A percentile compares a stretch with the other conserved stretches of the same genome.
Conservation (phyloP, 2,113 vertebrate species). For the Numida meleagris region DNA sequence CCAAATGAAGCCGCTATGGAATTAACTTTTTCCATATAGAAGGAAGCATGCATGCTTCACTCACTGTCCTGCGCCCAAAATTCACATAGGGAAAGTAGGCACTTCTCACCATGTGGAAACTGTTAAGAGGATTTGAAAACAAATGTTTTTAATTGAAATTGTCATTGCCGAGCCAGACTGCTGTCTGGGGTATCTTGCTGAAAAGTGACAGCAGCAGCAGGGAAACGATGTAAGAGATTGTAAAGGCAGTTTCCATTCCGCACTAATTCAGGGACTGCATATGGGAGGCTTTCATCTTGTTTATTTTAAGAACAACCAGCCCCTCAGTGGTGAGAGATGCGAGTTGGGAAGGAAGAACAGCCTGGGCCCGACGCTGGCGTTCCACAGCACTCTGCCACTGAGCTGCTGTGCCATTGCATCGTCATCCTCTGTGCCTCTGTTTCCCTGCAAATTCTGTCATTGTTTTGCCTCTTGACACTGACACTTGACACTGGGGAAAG, state of each 20-base stretch:
- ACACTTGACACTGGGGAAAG: not conserved
- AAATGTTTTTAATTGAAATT: conserved; percentile 73
- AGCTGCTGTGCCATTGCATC: fast-evolving
- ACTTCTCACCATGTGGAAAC: conserved; percentile 50
- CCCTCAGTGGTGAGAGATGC: not conserved
- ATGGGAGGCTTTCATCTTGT: not conserved
- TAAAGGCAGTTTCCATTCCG: conserved; percentile 19
- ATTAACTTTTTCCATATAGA: not conserved
- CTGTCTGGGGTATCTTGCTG: conserved; percentile 49
- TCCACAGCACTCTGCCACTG: fast-evolving
- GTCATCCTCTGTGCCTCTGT: fast-evolving
- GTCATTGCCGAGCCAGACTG: conserved; percentile 45
- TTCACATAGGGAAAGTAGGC: not conserved
- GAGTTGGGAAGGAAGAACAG: not conserved
- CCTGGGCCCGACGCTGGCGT: fast-evolving
- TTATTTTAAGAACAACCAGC: conserved; percentile 28
- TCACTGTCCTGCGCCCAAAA: not conserved
- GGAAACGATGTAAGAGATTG: conserved; percentile 36
- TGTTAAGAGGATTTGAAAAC: conserved; percentile 54
- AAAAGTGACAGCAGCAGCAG: conserved; percentile 61
- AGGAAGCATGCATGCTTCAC: not conserved
- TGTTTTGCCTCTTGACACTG: not conserved
- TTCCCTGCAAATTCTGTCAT: not conserved
- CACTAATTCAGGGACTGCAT: conserved; percentile 44
- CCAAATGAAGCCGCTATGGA: not conserved